Conservation (phyloP, 2,888 invertebrate species). For the Mycalesis mineus region DNA sequence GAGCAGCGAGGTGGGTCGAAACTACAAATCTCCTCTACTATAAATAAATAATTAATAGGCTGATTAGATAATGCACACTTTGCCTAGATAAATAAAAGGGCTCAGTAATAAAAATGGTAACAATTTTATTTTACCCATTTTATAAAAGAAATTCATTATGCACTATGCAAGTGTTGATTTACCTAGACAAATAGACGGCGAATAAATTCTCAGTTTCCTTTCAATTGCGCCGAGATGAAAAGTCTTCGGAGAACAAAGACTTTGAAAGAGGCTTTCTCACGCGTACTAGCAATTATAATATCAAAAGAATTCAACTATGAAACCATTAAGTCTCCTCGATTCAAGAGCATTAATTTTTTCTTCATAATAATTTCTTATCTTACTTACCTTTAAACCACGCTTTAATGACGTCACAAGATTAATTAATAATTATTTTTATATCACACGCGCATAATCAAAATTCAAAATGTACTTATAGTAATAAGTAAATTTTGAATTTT, state of each 20-base stretch:
- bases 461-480: no score
- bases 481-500: no score
- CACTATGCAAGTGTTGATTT: constrained; percentile 29
- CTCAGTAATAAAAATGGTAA: not conserved
- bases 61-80: no score
- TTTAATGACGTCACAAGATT: no score
- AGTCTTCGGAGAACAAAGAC: constrained; percentile 45
- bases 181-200: constrained; percentile 29
- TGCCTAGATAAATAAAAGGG: no score
- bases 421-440: no score
- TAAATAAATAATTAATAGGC: no score
- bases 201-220: constrained; percentile 34
- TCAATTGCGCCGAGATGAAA: constrained; percentile 38
- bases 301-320: constrained; percentile 28
- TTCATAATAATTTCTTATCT: not conserved
- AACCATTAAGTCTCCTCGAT: constrained; percentile 14
- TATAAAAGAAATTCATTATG: constrained; percentile 18
- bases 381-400: no score
- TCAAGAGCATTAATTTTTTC: not conserved
- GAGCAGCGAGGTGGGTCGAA: no score
- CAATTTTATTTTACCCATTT: not conserved
- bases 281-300: constrained; percentile 41
- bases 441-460: no score
- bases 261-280: constrained; percentile 43
- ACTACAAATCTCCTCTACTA: no score